Evolutionary conservation across 35 echinoderm and acorn worm genomes (phyloP), one percentile per base, ranked within the genome.

Genomic region (Apostichopus japonicus): DNA sequence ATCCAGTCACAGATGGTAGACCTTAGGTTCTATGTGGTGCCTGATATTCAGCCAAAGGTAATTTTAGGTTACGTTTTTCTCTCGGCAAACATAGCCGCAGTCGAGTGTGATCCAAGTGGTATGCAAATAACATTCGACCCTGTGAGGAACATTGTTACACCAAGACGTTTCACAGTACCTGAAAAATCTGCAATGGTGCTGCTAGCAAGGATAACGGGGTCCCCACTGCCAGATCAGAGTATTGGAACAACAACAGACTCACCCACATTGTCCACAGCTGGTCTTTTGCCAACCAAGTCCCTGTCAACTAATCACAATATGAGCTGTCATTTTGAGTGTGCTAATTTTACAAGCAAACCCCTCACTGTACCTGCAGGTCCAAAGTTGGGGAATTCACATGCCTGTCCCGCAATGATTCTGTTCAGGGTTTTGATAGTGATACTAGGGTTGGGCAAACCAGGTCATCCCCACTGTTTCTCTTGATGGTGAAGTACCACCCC

Each of bases 251-350:
- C 84, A 62, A 59, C 5, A 87, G 84, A 10, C 14, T 65, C 10
- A 11, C 52, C 84, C 11, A 33, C 11, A 24, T 33, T 87, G 7
- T 15, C 8, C 23, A 59, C 82, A 55, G 53, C 80, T 83, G 80
- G 80, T 33, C 53, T 33, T 22, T 33, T 83, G 19, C 24, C 16
- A 83, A 83, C 24, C 53, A 84, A 24, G 44, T 84, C 80, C 19
- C 55, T 84, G 80, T 52, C 80, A 23, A 52, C n/a, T 44, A 84
- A 84, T 56, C 80, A 84, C 9, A 84, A 84, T 53, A 84, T 84
- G 80, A 84, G 54, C 19, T 54, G 27, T 11, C 80, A 56, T 84
- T 84, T 54, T 84, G 80, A 53, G 55, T 84, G 80, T 27, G 80
- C 80, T n/a, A 84, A 84, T 84, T 84, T 84, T 44, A 54, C 80